Evolutionary conservation across 2,888 invertebrate species (phyloP).

Genomic region (Drosophila fulvimacula): DNA sequence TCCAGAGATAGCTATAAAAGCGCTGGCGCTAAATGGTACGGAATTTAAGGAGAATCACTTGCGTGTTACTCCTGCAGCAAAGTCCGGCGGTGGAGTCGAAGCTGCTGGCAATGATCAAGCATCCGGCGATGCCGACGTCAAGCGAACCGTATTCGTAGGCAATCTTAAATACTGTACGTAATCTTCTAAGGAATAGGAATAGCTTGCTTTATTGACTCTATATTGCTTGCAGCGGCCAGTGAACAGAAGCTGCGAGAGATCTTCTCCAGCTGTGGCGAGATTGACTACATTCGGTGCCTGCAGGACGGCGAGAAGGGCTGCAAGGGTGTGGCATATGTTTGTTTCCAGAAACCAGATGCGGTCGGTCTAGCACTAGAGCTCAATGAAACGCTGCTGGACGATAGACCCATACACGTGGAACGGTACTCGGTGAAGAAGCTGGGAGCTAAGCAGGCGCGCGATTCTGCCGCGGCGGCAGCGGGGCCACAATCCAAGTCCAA

Average conservation of each 20-base stretch:
- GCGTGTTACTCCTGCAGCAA: slow-evolving; percentile 74
- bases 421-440: slow-evolving; percentile 77
- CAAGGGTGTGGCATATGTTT: slow-evolving; percentile 83
- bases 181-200: background rate
- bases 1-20: slow-evolving; percentile 69
- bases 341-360: slow-evolving; percentile 82
- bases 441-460: slow-evolving; percentile 74
- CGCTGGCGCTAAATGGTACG: slow-evolving; percentile 79
- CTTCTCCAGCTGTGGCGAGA: slow-evolving; percentile 83
- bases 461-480: slow-evolving; percentile 39
- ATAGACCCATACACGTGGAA: slow-evolving; percentile 83
- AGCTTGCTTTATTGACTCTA: background rate
- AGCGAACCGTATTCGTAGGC: slow-evolving; percentile 83
- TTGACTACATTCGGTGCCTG: slow-evolving; percentile 83
- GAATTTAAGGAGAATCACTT: slow-evolving; percentile 81
- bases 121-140: slow-evolving; percentile 59
- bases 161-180: slow-evolving; percentile 83
- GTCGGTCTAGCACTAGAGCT: slow-evolving; percentile 83
- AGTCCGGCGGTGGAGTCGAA: slow-evolving; percentile 8
- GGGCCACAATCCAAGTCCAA: slow-evolving; percentile 50
- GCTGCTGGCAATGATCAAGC: slow-evolving; percentile 12
- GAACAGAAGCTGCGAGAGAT: slow-evolving; percentile 82
- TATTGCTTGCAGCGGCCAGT: slow-evolving; percentile 73
- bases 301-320: slow-evolving; percentile 81
- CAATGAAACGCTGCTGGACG: slow-evolving; percentile 83